Conservation (phyloP, 2,797 vertebrate species). For the Pterois miles region DNA sequence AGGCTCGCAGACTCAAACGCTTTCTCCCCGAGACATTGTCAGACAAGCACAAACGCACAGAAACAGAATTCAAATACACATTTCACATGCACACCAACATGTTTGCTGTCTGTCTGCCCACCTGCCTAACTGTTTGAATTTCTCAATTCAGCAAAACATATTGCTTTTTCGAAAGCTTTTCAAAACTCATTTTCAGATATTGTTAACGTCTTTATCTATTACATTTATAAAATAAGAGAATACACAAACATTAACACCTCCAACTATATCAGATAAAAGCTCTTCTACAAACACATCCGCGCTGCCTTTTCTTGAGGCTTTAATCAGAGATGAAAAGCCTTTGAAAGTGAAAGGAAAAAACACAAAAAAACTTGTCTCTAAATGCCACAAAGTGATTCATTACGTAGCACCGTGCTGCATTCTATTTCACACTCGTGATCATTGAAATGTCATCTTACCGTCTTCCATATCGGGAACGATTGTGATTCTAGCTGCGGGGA, state of each 20-base stretch:
- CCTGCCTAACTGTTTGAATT: slow-evolving; percentile 8
- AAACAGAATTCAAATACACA: slow-evolving; percentile 8
- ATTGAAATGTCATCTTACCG: slow-evolving; percentile 82
- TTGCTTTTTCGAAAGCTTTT: not conserved
- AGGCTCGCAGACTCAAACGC: slow-evolving; percentile 46
- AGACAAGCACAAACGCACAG: slow-evolving; percentile 43
- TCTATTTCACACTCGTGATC: slow-evolving; percentile 14
- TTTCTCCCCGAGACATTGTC: slow-evolving; percentile 35
- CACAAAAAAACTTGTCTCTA: not conserved
- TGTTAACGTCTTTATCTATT: slow-evolving; percentile 3
- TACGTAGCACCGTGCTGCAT: slow-evolving; percentile 29
- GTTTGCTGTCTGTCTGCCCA: slow-evolving; percentile 27
- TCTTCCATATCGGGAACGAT: slow-evolving; percentile 92
- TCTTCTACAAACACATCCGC: not conserved
- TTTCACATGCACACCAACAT: slow-evolving; percentile 14
- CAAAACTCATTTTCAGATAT: not conserved
- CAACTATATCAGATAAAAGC: slow-evolving; percentile 6
- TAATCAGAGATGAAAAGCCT: slow-evolving; percentile 11
- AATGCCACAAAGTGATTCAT: slow-evolving; percentile 5
- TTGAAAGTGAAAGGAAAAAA: not conserved
- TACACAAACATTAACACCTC: not conserved
- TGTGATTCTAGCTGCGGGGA: slow-evolving; percentile 83
- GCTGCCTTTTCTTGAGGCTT: not conserved
- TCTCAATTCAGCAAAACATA: slow-evolving; percentile 3
- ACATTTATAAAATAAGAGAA: not conserved